These are phyloP conservation scores for Dyspetes luteomarginatus DNA, from an alignment of 2,888 invertebrate species.

Conservation along the genomic window DNA sequence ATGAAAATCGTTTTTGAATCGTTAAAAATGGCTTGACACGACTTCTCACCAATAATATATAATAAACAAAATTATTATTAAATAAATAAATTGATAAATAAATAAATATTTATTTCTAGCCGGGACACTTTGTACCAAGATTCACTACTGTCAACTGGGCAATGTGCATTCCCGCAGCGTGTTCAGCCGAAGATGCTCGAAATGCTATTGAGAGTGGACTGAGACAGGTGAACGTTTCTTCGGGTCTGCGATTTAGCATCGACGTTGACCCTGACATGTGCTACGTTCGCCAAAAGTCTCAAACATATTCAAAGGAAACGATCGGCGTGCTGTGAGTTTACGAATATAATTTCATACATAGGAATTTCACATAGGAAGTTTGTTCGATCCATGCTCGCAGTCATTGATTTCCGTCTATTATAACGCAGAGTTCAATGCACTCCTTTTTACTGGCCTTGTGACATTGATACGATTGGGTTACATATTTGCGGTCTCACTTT, in stretches of 20 bases:
- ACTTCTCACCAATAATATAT: too few relatives aligned
- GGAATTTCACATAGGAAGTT: background rate
- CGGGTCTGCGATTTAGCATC: conserved; percentile 86
- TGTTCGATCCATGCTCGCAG: too few relatives aligned
- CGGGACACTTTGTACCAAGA: conserved; percentile 89
- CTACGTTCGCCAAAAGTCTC: conserved; percentile 83
- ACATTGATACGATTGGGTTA: background rate
- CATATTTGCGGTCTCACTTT: background rate
- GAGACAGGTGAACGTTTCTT: conserved; percentile 86
- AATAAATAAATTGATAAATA: conserved; percentile 5
- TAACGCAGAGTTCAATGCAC: background rate
- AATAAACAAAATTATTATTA: too few relatives aligned
- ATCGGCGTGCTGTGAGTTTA: conserved; percentile 84
- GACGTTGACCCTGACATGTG: conserved; percentile 87
- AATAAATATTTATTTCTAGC: conserved; percentile 83
- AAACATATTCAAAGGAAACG: conserved; percentile 82
- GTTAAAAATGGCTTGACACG: too few relatives aligned
- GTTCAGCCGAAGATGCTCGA: conserved; percentile 86
- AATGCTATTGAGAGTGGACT: conserved; percentile 86
- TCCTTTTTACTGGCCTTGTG: background rate
- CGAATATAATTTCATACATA: background rate
- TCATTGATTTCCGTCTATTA: background rate
- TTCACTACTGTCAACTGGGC: conserved; percentile 90
- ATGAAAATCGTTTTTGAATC: too few relatives aligned
- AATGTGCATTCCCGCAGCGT: conserved; percentile 88